Conservation (phyloP, 2,113 vertebrate genomes). For the Nycticorax nycticorax region DNA sequence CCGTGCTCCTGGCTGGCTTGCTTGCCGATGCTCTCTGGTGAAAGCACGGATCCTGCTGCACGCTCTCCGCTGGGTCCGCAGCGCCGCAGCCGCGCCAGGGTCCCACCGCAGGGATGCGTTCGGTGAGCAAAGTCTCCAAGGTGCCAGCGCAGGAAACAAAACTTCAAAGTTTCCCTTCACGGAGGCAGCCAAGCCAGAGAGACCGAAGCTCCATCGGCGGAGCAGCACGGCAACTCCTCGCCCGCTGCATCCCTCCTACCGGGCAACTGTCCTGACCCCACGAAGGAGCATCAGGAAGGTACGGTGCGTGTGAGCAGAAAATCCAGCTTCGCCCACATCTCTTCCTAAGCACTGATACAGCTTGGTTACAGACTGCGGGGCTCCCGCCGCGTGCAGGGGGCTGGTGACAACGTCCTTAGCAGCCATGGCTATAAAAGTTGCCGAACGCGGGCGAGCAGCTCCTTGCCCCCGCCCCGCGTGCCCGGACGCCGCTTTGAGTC, state of each 20-base stretch:
- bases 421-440: neutral
- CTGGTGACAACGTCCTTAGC: fast-evolving
- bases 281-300: neutral
- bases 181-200: neutral
- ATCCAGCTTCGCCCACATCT: neutral
- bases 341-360: neutral
- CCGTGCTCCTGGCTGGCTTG: neutral
- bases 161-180: neutral
- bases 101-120: neutral
- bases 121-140: neutral
- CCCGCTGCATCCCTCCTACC: neutral
- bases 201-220: neutral
- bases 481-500: neutral
- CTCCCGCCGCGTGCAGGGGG: neutral
- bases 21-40: fast-evolving
- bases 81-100: neutral
- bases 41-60: neutral
- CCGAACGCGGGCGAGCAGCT: neutral
- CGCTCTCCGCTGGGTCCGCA: neutral
- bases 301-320: fast-evolving
- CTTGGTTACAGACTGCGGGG: neutral
- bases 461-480: fast-evolving
- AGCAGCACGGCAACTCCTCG: neutral
- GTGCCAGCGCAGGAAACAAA: neutral
- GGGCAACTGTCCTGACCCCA: neutral